Evolutionary conservation across 2,888 invertebrate genomes (phyloP), one percentile per base, ranked within the genome.

Genomic region (Autographa gamma): DNA sequence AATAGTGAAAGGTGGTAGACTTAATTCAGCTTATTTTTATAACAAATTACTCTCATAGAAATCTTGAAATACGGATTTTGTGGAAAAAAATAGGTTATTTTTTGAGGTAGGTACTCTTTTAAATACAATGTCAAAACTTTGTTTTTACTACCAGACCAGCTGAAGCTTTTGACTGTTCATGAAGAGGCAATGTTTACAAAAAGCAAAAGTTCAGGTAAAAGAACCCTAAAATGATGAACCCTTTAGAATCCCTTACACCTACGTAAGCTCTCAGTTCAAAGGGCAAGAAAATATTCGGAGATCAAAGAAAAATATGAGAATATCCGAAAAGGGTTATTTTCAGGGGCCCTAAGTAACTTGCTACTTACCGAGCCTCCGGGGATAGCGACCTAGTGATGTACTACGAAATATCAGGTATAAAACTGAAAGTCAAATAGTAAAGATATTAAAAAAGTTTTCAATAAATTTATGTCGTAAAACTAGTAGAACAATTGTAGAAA

Each of bases 231-330:
- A 56, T 56, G 54, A 56, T 56, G 13, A 19, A 25, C 54, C 54
- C 54, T 56, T 56, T 56, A 19, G 19, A 56, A 25, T 25, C 54
- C 54, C 54, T 56, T 19, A 25, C 19, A 32, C n/a, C 31, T 61
- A 76, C 8, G 19, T 69, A 18, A 25, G 62, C 31, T 11, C 69
- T 9, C n/a, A 60, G 19, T 67, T 60, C 54, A 59, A 60, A 32
- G 56, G 52, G 41, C 32, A 48, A 25, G 34, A 76, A 69, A 68
- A 69, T 78, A 63, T 65, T 63, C 60, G 19, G 32, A 66, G 63
- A 65, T 64, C 43, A 63, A 65, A 74, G 60, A 64, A 56, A 56
- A 56, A 58, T 58, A 64, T 41, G 48, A 16, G 69, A 69, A 74
- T 41, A 79, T 62, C 54, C 48, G 19, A 25, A 58, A 43, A 64